Conservation (phyloP, 2,888 invertebrate genomes). For the Nemurella pictetii region DNA sequence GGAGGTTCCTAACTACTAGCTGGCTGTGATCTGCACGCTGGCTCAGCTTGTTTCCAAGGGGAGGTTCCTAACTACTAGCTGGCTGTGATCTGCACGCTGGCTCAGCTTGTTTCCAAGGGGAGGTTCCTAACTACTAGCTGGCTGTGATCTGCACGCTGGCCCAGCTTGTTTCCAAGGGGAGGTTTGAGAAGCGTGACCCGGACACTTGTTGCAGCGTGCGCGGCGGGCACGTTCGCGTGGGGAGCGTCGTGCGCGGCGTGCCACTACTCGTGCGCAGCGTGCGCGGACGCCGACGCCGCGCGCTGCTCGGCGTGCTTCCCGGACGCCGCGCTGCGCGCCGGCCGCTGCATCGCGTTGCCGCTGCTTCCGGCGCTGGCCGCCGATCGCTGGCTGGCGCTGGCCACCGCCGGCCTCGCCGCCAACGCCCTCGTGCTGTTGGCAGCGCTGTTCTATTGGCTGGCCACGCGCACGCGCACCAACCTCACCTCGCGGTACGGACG, state of each 20-base stretch:
- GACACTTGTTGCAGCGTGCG: conserved; percentile 63
- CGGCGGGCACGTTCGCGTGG: conserved; percentile 47
- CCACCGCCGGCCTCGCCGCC: not conserved
- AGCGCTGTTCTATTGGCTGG: not conserved
- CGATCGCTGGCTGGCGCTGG: not conserved
- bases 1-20: too few species aligned
- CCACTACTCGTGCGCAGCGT: conserved; percentile 74
- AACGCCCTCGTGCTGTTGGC: not conserved
- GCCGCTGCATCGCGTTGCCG: too few species aligned
- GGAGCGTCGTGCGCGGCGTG: conserved; percentile 61
- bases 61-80: too few species aligned
- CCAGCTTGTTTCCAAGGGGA: too few species aligned
- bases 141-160: too few species aligned
- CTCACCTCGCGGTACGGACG: too few species aligned
- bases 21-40: too few species aligned
- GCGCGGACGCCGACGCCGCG: conserved; percentile 68
- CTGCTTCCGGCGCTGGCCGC: not conserved
- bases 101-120: too few species aligned
- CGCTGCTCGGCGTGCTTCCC: conserved; percentile 69
- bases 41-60: too few species aligned
- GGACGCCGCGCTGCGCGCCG: conserved; percentile 59
- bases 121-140: too few species aligned
- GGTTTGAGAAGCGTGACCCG: conserved; percentile 64
- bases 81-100: too few species aligned
- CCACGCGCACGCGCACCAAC: not conserved